Percentiles rank a stretch among this genome's conserved stretches.
Conservation (phyloP, 1,140 invertebrate genomes). For the Gonatopus flavifemur region DNA sequence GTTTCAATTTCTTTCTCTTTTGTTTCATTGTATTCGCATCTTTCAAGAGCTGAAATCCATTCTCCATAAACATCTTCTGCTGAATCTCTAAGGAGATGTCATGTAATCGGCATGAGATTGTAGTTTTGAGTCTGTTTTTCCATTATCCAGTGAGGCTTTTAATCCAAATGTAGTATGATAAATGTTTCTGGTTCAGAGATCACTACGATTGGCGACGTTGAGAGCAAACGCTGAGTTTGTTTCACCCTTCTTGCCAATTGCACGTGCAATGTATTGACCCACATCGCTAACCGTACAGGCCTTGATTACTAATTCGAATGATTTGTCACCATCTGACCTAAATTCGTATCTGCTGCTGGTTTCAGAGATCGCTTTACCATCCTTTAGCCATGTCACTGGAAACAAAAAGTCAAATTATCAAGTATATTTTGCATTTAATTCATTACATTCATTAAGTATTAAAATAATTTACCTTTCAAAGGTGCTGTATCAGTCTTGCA, state of each 20-base stretch:
- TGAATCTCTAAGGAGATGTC: constrained; percentile 16
- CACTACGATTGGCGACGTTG: constrained; percentile 67
- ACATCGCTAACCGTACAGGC: constrained; percentile 77
- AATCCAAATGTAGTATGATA: too few relatives aligned
- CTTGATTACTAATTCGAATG: constrained; percentile 75
- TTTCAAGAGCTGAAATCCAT: constrained; percentile 6
- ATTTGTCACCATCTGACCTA: constrained; percentile 75
- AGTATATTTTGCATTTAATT: not conserved
- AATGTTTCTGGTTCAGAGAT: constrained; percentile 43
- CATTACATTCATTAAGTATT: not conserved
- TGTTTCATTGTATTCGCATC: not conserved
- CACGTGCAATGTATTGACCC: constrained; percentile 87
- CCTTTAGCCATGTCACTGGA: constrained; percentile 82
- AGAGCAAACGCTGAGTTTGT: constrained; percentile 81
- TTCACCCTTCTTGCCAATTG: constrained; percentile 82
- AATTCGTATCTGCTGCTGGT: constrained; percentile 78
- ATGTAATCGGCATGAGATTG: constrained; percentile 14
- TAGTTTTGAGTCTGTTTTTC: constrained; percentile 10
- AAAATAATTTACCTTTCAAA: constrained; percentile 62
- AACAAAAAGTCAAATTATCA: constrained; percentile 13
- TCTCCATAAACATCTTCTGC: constrained; percentile 6
- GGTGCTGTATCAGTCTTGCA: constrained; percentile 74
- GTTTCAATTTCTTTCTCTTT: constrained; percentile 7
- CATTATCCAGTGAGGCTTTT: constrained; percentile 9
- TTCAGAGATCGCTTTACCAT: constrained; percentile 80